Conservation (phyloP, 2,888 invertebrate species). For the Boloria selene region DNA sequence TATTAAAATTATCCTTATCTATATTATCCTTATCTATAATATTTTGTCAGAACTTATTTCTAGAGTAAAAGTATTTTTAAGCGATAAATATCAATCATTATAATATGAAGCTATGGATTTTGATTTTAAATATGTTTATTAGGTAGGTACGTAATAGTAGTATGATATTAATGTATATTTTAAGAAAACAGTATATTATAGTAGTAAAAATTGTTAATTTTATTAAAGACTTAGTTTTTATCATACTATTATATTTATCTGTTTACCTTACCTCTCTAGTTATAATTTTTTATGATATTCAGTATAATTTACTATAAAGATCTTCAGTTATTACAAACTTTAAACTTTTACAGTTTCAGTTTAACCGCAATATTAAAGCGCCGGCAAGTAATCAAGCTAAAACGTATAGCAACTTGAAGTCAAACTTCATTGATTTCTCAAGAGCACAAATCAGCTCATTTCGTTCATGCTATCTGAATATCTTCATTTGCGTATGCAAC, state of each 20-base stretch:
- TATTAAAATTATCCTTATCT: no score
- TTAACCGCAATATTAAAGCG: neutral
- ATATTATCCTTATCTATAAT: no score
- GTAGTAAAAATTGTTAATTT: no score
- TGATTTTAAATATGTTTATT: conserved; percentile 30
- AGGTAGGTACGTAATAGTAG: no score
- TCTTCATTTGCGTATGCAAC: conserved; percentile 49
- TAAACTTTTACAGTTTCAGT: neutral
- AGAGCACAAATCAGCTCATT: conserved; percentile 36
- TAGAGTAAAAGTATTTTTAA: neutral
- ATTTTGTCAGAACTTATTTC: no score
- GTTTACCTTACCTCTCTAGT: no score
- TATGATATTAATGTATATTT: conserved; percentile 25
- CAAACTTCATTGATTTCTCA: conserved; percentile 27
- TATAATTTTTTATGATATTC: no score
- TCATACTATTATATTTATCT: no score
- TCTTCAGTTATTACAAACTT: no score
- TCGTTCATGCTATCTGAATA: conserved; percentile 41
- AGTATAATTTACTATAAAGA: no score
- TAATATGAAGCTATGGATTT: conserved; percentile 27
- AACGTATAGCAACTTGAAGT: conserved; percentile 9
- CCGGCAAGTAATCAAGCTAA: conserved; percentile 7
- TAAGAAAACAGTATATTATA: conserved; percentile 2
- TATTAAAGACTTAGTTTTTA: no score
- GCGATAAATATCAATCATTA: conserved; percentile 29